A percentile compares a stretch with the other conserved stretches of the same genome.
phyloP scores from a whole-genome alignment of 2,888 invertebrate species.

The Vanessa cardui region DNA sequence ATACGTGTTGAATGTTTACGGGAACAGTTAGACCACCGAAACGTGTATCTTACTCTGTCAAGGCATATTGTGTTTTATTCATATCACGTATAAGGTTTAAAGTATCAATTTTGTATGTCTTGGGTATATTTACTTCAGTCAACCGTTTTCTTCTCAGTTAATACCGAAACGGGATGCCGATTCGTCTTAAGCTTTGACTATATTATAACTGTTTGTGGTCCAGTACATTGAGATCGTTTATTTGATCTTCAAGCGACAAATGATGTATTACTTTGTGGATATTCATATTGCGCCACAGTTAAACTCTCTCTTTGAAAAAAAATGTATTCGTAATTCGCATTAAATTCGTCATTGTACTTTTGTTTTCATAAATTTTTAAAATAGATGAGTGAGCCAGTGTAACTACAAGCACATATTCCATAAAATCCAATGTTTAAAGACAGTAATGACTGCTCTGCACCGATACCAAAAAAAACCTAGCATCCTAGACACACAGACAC shows the following conservation, averaged over 20 bases:
- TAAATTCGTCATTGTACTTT: too few species aligned
- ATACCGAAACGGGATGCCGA: constrained; percentile 8
- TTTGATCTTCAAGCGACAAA: not conserved
- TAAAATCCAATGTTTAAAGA: too few species aligned
- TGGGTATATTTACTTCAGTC: not conserved
- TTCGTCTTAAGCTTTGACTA: not conserved
- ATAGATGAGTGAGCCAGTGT: too few species aligned
- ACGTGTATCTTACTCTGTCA: not conserved
- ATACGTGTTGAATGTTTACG: constrained; percentile 13
- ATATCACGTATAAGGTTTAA: not conserved
- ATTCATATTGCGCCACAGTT: too few species aligned
- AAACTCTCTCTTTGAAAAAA: too few species aligned
- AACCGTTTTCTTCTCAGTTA: constrained; percentile 1
- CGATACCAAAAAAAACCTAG: too few species aligned
- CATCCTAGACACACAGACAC: too few species aligned
- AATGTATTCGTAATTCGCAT: too few species aligned
- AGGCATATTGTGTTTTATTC: not conserved
- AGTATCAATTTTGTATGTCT: not conserved
- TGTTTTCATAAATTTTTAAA: too few species aligned
- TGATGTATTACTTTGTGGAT: too few species aligned
- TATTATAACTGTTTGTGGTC: not conserved
- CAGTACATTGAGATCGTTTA: not conserved
- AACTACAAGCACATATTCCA: too few species aligned
- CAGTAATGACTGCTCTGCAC: too few species aligned
- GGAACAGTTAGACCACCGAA: constrained; percentile 13